Base-by-base conservation (phyloP, 64 coral and sea anemone species). In the Stichodactyla helianthus region DNA sequence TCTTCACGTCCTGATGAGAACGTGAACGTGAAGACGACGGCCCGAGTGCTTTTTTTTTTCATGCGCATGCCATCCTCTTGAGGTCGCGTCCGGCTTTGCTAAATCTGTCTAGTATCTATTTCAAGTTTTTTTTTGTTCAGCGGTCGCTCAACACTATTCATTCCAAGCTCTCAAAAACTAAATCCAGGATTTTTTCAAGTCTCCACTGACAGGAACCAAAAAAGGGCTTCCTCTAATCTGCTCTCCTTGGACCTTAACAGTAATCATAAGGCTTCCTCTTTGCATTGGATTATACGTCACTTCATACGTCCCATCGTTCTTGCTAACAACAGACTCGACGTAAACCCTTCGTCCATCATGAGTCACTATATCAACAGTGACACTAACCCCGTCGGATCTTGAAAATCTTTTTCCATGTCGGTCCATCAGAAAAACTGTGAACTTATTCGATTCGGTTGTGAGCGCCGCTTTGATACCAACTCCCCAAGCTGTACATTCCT, bases 131-230 rank as follows among this genome's bases (percentile, higher is more conserved):
- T 44, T 44, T n/a, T n/a, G n/a, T n/a, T n/a, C n/a, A n/a, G n/a
- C n/a, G 35, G 35, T 44, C 35, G 35, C 2, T 44, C 4, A 44
- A 44, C 35, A 44, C 4, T 44, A 44, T 44, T 44, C 35, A 44
- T 44, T 44, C 35, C 35, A 44, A 44, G 35, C 4, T 82, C 51
- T 89, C n/a, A 4, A 4, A 31, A 58, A 79, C 27, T 88, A 92
- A 12, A 92, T 92, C 91, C 91, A 92, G 0, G 91, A 92, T 15
- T 92, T 92, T 12, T 62, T 71, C 27, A 92, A 58, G 54, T 84
- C 81, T 13, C 83, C 63, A 1, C 78, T 84, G n/a, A 84, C 86
- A 44, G 79, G 59, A 68, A 92, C 91, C 5, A 79, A 51, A 50
- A 92, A 92, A 0, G 91, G 91, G 31, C 91, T 88, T 17, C 68